Evolutionary conservation across 2,797 vertebrate species (phyloP).

Genomic region (Xenentodon cancila): DNA sequence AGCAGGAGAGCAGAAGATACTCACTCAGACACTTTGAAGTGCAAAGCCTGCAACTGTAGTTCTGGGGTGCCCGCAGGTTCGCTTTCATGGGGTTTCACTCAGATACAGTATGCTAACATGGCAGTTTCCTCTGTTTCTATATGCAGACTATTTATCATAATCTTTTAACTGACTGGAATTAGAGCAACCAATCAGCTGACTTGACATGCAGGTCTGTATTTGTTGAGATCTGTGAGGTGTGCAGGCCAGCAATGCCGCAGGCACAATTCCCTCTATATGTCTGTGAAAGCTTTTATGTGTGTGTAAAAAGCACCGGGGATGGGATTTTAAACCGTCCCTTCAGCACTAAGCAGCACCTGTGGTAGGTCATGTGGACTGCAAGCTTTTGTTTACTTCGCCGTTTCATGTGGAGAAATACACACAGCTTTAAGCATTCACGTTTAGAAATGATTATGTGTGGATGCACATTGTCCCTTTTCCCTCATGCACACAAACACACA

Average conservation of each 20-base stretch:
- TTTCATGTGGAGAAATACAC: conserved; percentile 27
- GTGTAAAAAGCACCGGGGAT: background rate
- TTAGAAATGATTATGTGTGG: conserved; percentile 2
- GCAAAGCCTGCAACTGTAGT: background rate
- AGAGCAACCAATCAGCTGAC: too few relatives aligned
- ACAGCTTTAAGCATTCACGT: conserved; percentile 21
- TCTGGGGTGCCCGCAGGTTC: background rate
- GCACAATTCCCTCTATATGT: background rate
- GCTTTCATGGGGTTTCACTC: background rate
- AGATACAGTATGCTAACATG: background rate
- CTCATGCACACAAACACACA: conserved; percentile 10
- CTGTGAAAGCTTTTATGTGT: background rate
- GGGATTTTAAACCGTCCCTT: conserved; percentile 4
- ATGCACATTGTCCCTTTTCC: conserved; percentile 10
- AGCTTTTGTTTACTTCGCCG: conserved; percentile 48
- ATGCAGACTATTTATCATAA: background rate
- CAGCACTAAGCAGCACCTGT: conserved; percentile 45
- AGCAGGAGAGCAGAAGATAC: background rate
- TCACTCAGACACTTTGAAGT: background rate
- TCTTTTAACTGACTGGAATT: background rate
- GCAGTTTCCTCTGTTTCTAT: background rate
- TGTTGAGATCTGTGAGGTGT: background rate
- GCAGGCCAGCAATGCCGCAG: background rate
- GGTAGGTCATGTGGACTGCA: conserved; percentile 35
- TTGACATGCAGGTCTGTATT: too few relatives aligned